Evolutionary conservation across 2,797 vertebrate genomes (phyloP).

Genomic region (Miichthys miiuy): DNA sequence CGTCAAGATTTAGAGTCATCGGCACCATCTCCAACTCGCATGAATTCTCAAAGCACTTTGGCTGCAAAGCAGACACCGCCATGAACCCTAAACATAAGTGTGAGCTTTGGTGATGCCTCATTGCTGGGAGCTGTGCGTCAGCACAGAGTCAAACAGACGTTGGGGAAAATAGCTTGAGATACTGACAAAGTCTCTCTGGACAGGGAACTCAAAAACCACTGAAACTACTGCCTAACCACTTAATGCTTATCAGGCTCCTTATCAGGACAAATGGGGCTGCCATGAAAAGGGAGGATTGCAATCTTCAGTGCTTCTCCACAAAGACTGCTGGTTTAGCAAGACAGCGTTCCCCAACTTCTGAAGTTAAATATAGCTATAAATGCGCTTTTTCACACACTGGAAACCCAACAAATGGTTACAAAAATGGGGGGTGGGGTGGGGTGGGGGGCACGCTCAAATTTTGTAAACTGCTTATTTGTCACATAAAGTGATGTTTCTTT

Average conservation of each 20-base stretch:
- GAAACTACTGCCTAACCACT: conserved; percentile 59
- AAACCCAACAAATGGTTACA: conserved; percentile 61
- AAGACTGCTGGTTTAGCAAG: conserved; percentile 42
- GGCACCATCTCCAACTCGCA: conserved; percentile 94
- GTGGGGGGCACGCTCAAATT: conserved; percentile 56
- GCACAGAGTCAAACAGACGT: conserved; percentile 29
- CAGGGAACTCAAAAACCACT: conserved; percentile 59
- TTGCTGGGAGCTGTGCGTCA: conserved; percentile 9
- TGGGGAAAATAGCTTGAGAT: conserved; percentile 22
- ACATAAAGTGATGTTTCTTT: conserved; percentile 54
- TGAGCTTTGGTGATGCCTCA: conserved; percentile 91
- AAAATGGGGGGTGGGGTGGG: conserved; percentile 33
- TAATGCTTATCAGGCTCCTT: conserved; percentile 59
- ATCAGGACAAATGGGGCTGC: conserved; percentile 52
- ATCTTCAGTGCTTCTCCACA: conserved; percentile 31
- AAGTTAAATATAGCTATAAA: conserved; percentile 55
- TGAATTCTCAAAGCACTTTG: conserved; percentile 94
- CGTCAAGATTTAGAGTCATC: conserved; percentile 94
- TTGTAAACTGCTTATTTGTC: conserved; percentile 55
- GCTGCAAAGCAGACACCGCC: conserved; percentile 87
- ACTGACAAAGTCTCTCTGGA: conserved; percentile 52
- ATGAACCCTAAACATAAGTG: conserved; percentile 97
- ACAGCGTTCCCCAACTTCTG: conserved; percentile 34
- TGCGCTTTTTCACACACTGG: conserved; percentile 79
- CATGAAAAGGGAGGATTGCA: conserved; percentile 44